Evolutionary conservation across 2,797 vertebrate genomes (phyloP), one percentile per base, ranked within the genome.

Genomic region (Melanogrammus aeglefinus): DNA sequence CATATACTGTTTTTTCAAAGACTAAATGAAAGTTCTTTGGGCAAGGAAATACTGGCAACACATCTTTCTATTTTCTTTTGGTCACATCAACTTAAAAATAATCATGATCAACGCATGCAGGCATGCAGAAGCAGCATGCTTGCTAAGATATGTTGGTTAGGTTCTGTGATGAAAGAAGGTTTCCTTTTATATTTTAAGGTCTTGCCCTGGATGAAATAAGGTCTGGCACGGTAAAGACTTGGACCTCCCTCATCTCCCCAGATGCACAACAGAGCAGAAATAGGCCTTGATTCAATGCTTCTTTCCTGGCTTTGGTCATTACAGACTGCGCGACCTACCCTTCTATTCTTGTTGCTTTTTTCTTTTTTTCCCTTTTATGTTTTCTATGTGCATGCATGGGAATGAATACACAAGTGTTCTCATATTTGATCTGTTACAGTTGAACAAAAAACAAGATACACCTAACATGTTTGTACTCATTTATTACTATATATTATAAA

Each of bases 401-500:
- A 38, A 51, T 74, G 36, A 39, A 41, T 3, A 44, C 29, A 14
- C 13, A 31, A 8, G 13, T 35, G 47, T 57, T 21, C 6, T 21
- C 47, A 44, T 4, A 44, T 44, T 13, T 16, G 14, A 44, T 44
- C 41, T 13, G 41, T 44, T 44, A 44, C 41, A 44, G 10, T 16
- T 16, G 41, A 13, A 24, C n/a, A 63, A 63, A 24, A 63, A 63
- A 24, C 9, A 63, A 9, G 6, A 63, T 24, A 2, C 9, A 63
- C 57, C 24, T 1, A 63, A 63, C 18, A n/a, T 24, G 57, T 63
- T 63, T 93, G 92, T 92, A 87, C 93, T 94, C 69, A 33, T 71
- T 96, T 93, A 96, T 92, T 95, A 84, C 92, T 91, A 87, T 93
- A 94, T 91, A 91, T 95, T 96, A 97, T 96, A 99, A 99, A 97